Evolutionary conservation across 2,797 vertebrate genomes (phyloP).

Genomic region (Lacerta bilineata): DNA sequence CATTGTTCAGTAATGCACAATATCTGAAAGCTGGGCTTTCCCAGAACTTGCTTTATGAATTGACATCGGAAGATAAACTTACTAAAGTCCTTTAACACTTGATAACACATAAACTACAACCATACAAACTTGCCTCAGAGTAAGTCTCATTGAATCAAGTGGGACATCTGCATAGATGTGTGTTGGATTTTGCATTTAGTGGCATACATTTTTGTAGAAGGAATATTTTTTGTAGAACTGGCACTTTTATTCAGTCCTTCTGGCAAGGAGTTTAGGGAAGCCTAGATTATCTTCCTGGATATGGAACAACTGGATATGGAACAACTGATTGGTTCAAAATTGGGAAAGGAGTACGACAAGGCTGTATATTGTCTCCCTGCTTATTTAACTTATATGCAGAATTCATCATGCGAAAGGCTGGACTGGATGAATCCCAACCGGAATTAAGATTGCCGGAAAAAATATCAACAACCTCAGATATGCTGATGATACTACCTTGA

Average conservation of each 20-base stretch:
- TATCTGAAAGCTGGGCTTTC: neutral
- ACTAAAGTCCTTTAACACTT: neutral
- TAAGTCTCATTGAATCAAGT: neutral
- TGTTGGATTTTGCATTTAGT: neutral
- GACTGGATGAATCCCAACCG: too few species aligned
- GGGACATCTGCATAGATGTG: neutral
- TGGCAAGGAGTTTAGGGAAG: neutral
- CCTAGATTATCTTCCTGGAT: neutral
- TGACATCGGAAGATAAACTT: neutral
- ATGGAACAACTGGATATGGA: too few species aligned
- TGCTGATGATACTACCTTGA: too few species aligned
- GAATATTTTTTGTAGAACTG: too few species aligned
- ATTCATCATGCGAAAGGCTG: too few species aligned
- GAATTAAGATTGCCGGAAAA: too few species aligned
- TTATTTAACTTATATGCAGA: too few species aligned
- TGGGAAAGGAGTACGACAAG: too few species aligned
- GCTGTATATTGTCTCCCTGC: too few species aligned
- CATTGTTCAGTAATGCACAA: neutral
- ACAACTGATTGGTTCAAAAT: too few species aligned
- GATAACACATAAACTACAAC: neutral
- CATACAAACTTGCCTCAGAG: neutral
- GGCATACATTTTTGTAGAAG: neutral
- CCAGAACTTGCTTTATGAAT: neutral
- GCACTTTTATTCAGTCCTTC: neutral
- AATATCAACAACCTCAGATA: too few species aligned